These are phyloP conservation scores for Apamea sordens DNA, from an alignment of 2,888 invertebrate species.

Conservation along the genomic window DNA sequence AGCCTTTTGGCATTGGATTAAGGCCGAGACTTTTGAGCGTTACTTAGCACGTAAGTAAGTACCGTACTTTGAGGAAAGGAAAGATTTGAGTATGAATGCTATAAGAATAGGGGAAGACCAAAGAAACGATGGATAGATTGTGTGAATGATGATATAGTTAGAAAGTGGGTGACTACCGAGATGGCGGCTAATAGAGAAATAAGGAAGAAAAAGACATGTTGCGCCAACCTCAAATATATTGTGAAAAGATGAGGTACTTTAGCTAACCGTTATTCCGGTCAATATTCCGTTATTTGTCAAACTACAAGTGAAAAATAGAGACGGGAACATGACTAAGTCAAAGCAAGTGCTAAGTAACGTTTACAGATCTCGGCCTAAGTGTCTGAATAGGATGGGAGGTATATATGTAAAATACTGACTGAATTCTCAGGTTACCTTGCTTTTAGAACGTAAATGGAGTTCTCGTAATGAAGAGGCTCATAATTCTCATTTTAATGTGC, in stretches of 20 bases:
- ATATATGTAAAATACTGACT: not conserved
- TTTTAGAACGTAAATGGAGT: not conserved
- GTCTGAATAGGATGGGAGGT: not conserved
- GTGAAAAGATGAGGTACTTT: not conserved
- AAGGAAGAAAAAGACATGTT: no score
- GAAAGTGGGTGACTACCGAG: no score
- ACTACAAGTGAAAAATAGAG: no score
- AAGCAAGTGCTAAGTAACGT: not conserved
- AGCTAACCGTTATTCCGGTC: not conserved
- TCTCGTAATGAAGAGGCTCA: not conserved
- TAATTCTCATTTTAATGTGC: not conserved
- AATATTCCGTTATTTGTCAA: not conserved
- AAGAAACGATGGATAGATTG: no score
- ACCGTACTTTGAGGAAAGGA: not conserved
- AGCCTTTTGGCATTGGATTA: no score
- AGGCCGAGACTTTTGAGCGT: not conserved
- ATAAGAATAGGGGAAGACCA: no score
- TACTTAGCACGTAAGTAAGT: not conserved
- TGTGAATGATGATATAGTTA: no score
- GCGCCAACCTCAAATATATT: no score
- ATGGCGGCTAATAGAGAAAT: no score
- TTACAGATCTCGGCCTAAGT: not conserved
- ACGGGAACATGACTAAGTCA: not conserved
- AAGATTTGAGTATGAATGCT: not conserved
- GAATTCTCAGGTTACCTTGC: not conserved